phyloP scores from a whole-genome alignment of 2,888 invertebrate genomes.

The Heliconius aoede region DNA sequence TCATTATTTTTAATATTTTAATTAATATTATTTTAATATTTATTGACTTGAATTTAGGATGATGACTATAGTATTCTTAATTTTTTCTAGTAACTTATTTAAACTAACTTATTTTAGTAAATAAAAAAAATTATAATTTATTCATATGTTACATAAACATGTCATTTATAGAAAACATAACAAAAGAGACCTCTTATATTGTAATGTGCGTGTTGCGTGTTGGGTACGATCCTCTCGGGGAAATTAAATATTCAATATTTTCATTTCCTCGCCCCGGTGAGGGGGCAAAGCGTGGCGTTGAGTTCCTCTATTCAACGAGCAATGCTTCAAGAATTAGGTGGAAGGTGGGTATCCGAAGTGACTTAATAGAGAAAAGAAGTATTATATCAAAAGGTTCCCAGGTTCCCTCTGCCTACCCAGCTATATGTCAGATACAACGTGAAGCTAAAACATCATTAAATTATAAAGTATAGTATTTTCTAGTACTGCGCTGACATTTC shows the following conservation, averaged over 20 bases:
- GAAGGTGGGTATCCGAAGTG: neutral
- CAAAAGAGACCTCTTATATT: too few relatives aligned
- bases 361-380: neutral
- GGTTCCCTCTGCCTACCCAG: neutral
- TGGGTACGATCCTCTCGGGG: too few relatives aligned
- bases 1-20: neutral
- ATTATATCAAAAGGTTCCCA: neutral
- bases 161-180: too few relatives aligned
- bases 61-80: neutral
- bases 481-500: constrained; percentile 18
- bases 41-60: neutral
- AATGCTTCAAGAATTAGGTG: too few relatives aligned
- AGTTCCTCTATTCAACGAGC: too few relatives aligned
- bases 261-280: too few relatives aligned
- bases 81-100: neutral
- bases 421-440: neutral
- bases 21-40: neutral
- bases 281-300: too few relatives aligned
- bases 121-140: too few relatives aligned
- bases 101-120: too few relatives aligned
- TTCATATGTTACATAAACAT: too few relatives aligned
- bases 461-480: neutral
- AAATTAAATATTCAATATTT: too few relatives aligned
- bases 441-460: neutral
- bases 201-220: too few relatives aligned